Conservation (phyloP, 2,797 vertebrate species). For the Geotrypetes seraphini region DNA sequence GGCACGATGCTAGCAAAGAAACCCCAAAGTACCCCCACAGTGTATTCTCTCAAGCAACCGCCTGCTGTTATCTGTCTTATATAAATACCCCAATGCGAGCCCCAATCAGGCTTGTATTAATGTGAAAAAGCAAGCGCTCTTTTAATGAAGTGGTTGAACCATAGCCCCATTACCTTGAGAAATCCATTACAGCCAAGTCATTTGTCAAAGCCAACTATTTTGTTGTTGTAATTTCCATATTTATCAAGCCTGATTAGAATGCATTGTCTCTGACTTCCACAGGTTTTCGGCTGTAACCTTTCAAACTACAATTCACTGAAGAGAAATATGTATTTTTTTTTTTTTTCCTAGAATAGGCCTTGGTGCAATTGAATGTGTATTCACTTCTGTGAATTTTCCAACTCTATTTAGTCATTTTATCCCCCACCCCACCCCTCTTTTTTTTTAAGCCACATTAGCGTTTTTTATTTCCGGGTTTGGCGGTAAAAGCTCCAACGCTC, state of each 20-base stretch:
- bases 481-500: too few relatives aligned
- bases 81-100: conserved; percentile 12
- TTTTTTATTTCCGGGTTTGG: too few relatives aligned
- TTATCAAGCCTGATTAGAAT: conserved; percentile 73
- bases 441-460: too few relatives aligned
- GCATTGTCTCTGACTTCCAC: conserved; percentile 53
- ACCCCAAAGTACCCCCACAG: not conserved
- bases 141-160: conserved; percentile 51
- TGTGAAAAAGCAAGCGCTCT: conserved; percentile 8
- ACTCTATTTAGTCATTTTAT: too few relatives aligned
- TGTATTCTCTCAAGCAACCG: conserved; percentile 20
- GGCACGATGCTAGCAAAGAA: conserved; percentile 11
- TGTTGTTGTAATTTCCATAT: conserved; percentile 76
- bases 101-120: conserved; percentile 26
- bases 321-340: conserved; percentile 23
- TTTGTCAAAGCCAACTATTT: conserved; percentile 74
- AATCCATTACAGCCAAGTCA: conserved; percentile 69
- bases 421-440: too few relatives aligned
- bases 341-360: too few relatives aligned
- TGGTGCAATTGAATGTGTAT: too few relatives aligned
- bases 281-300: conserved; percentile 43
- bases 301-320: conserved; percentile 22
- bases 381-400: too few relatives aligned
- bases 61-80: not conserved
- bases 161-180: conserved; percentile 68